Evolutionary conservation across 92 coral and sea anemone genomes (phyloP).

Genomic region (Palythoa heliodiscus): DNA sequence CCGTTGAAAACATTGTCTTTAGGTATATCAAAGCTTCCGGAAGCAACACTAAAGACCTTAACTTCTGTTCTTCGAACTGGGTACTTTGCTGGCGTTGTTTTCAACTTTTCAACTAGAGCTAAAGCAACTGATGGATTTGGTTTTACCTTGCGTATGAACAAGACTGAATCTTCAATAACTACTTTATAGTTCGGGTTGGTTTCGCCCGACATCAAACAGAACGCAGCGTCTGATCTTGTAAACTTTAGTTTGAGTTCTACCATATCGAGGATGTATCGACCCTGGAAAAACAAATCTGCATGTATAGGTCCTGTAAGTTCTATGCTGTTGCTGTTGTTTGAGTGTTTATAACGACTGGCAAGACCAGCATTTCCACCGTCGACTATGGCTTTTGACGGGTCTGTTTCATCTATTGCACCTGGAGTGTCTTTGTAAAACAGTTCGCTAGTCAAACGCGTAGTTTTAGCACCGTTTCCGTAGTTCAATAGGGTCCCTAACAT

Average conservation of each 20-base stretch:
- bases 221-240: slow-evolving; percentile 40
- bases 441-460: slow-evolving; percentile 6
- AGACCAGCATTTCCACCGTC: slow-evolving; percentile 38
- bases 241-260: slow-evolving; percentile 62
- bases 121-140: slow-evolving; percentile 1
- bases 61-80: slow-evolving; percentile 22
- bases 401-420: slow-evolving; percentile 21
- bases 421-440: slow-evolving; percentile 22
- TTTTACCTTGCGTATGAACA: slow-evolving; percentile 60
- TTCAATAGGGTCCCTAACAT: slow-evolving; percentile 22
- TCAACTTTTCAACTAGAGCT: slow-evolving; percentile 8
- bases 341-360: slow-evolving; percentile 43
- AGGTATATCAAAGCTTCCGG: slow-evolving; percentile 12
- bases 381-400: slow-evolving; percentile 6
- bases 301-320: slow-evolving; percentile 54
- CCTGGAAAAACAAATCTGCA: slow-evolving; percentile 50
- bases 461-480: slow-evolving; percentile 4
- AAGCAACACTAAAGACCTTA: background rate
- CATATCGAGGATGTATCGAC: slow-evolving; percentile 39
- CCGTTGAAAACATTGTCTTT: slow-evolving; percentile 20
- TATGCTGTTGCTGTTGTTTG: slow-evolving; percentile 43
- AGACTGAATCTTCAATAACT: slow-evolving; percentile 56
- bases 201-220: too few species aligned
- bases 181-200: slow-evolving; percentile 49
- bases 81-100: slow-evolving; percentile 18